Conservation (phyloP, 2,888 invertebrate genomes). For the Cistogaster globosa region DNA sequence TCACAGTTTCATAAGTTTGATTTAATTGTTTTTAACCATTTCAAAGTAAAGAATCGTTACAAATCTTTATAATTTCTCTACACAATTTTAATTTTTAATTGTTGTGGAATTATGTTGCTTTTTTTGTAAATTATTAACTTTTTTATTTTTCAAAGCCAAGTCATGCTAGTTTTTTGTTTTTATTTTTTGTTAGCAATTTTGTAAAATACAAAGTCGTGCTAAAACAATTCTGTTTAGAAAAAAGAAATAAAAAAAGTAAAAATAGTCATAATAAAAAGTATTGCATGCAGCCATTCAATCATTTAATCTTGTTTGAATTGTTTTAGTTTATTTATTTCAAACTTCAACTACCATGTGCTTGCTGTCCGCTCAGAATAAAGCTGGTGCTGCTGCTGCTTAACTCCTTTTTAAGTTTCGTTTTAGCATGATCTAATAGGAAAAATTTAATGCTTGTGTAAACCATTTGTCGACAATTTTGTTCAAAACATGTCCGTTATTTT, state of each 20-base stretch:
- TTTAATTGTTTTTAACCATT: constrained; percentile 19
- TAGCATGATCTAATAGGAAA: constrained; percentile 68
- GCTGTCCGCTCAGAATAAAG: constrained; percentile 8
- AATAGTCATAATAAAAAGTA: constrained; percentile 51
- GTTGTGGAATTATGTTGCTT: constrained; percentile 38
- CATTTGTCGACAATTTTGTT: constrained; percentile 82
- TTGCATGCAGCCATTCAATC: constrained; percentile 74
- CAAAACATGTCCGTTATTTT: constrained; percentile 75
- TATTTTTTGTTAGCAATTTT: constrained; percentile 33
- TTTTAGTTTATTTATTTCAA: constrained; percentile 32
- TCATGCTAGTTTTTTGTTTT: constrained; percentile 10
- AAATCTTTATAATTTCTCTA: constrained; percentile 42
- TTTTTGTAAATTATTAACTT: constrained; percentile 50
- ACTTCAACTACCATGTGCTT: constrained; percentile 43
- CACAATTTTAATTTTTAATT: constrained; percentile 62
- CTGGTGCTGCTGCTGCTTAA: constrained; percentile 37
- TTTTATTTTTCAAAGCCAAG: constrained; percentile 9
- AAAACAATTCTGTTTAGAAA: constrained; percentile 63
- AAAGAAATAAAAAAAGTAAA: too few relatives aligned
- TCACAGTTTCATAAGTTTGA: neutral
- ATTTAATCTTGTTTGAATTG: constrained; percentile 77
- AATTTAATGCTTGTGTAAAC: constrained; percentile 82
- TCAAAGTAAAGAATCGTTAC: constrained; percentile 8
- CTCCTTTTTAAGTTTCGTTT: constrained; percentile 51
- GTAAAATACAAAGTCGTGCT: constrained; percentile 65